phyloP scores from a whole-genome alignment of 2,113 vertebrate genomes.

The Montifringilla adamsi region DNA sequence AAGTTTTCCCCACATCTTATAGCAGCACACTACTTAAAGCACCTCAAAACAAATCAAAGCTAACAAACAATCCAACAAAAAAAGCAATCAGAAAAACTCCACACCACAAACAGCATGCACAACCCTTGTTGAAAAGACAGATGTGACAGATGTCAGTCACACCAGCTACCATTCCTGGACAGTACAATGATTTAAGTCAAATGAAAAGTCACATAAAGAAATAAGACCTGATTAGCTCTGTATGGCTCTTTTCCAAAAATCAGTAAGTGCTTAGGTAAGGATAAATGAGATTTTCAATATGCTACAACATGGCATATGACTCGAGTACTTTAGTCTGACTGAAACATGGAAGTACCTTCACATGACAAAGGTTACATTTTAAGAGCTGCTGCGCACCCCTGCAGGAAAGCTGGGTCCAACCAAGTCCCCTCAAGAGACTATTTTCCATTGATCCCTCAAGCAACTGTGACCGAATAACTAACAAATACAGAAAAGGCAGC shows the following conservation, averaged over 20 bases:
- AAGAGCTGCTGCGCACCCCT: background rate
- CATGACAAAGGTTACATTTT: background rate
- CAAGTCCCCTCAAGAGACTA: background rate
- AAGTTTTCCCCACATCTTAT: background rate
- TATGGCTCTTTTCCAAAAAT: background rate
- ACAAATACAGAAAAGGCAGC: rapidly evolving
- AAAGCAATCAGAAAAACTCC: background rate
- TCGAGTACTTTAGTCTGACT: background rate
- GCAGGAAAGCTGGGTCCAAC: background rate
- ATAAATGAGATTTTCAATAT: background rate
- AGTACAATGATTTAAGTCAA: background rate
- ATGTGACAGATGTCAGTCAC: background rate
- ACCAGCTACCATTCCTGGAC: background rate
- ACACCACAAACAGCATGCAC: background rate
- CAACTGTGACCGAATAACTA: background rate
- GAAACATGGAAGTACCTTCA: background rate
- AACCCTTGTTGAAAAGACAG: background rate
- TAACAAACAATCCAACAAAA: background rate
- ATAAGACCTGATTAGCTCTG: background rate
- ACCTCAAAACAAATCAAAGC: background rate
- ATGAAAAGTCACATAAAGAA: background rate
- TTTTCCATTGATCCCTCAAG: background rate
- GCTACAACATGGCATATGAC: background rate
- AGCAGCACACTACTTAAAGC: background rate
- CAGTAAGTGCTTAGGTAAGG: background rate